These are phyloP conservation scores for Sphaerodactylus townsendi DNA, from an alignment of 2,113 vertebrate genomes.

Conservation along the genomic window DNA sequence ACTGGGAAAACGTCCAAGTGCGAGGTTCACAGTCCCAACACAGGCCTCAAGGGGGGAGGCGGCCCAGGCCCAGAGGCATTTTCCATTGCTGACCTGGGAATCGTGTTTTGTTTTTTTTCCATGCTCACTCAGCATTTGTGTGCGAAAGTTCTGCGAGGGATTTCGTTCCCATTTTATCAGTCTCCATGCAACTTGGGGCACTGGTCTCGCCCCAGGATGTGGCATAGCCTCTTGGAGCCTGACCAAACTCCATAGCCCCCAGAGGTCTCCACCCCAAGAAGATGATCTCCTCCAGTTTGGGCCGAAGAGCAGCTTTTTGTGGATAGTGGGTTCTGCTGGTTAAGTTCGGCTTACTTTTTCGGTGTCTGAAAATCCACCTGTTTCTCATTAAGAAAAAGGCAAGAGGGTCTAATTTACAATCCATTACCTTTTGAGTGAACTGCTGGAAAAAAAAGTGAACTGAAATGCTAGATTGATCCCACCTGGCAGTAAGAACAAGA, in stretches of 20 bases:
- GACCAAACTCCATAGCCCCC: neutral
- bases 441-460: neutral
- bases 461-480: neutral
- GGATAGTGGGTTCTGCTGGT: neutral
- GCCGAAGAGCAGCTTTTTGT: neutral
- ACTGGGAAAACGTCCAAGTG: conserved; percentile 53
- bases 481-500: neutral
- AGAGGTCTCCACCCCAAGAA: neutral
- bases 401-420: neutral
- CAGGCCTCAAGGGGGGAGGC: conserved; percentile 30
- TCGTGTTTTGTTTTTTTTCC: conserved; percentile 1
- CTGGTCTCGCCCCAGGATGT: neutral
- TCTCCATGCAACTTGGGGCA: conserved; percentile 28
- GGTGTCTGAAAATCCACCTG: neutral
- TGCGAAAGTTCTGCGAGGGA: accelerated
- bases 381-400: neutral
- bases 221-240: conserved; percentile 27
- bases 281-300: neutral
- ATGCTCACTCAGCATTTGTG: conserved; percentile 22
- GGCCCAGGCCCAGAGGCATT: accelerated
- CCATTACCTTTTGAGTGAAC: neutral
- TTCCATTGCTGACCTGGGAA: conserved; percentile 31
- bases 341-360: neutral
- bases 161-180: conserved; percentile 13
- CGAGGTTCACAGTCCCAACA: conserved; percentile 30